A percentile compares a stretch with the other conserved stretches of the same genome.
These are phyloP conservation scores for Acipenser oxyrinchus DNA, from an alignment of 2,797 vertebrate genomes.

Conservation along the genomic window DNA sequence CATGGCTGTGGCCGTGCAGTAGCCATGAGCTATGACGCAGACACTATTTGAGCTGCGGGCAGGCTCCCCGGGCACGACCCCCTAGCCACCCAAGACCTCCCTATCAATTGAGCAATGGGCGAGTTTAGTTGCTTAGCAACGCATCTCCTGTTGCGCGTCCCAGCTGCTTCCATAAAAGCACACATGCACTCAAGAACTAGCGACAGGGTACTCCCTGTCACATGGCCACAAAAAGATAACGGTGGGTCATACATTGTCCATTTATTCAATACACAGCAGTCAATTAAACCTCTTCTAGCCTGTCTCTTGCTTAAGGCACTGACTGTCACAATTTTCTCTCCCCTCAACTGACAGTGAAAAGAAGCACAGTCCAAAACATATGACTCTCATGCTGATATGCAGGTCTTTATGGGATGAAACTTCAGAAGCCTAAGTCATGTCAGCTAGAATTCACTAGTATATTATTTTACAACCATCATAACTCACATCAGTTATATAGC, in stretches of 20 bases:
- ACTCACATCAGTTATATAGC: not conserved
- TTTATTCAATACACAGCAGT: slow-evolving; percentile 2
- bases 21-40: no score
- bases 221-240: no score
- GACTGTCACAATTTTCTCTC: not conserved
- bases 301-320: slow-evolving; percentile 3
- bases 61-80: no score
- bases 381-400: not conserved
- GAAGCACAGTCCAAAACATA: slow-evolving; percentile 4
- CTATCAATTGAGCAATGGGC: no score
- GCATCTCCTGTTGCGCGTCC: no score
- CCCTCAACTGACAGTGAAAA: slow-evolving; percentile 11
- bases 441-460: not conserved
- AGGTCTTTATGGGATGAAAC: not conserved
- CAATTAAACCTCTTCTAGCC: slow-evolving; percentile 1
- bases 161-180: no score
- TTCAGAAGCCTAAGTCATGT: not conserved
- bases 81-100: no score
- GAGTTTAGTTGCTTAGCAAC: no score
- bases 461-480: not conserved
- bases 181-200: no score
- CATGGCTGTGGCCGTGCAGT: no score
- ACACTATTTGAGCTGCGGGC: no score
- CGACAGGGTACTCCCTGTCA: no score
- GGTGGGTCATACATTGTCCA: not conserved